These are phyloP conservation scores for Heliconius aoede DNA, from an alignment of 2,888 invertebrate genomes.

Conservation along the genomic window DNA sequence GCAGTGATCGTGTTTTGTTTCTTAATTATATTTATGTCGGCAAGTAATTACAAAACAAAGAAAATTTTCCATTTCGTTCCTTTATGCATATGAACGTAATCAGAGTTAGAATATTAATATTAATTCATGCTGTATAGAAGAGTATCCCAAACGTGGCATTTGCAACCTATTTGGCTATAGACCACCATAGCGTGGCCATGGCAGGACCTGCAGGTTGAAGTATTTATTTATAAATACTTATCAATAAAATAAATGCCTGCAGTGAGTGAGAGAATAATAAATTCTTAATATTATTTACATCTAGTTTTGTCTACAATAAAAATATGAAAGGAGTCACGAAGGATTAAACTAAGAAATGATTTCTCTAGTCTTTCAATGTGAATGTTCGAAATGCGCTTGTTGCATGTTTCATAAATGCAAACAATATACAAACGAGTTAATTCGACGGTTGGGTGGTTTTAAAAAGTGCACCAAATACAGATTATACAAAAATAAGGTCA, in stretches of 20 bases:
- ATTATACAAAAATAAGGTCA: neutral
- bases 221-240: neutral
- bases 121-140: neutral
- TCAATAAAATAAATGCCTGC: neutral
- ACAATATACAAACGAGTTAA: conserved; percentile 80
- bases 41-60: conserved; percentile 44
- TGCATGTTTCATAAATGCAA: conserved; percentile 71
- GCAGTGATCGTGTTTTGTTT: conserved; percentile 43
- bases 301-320: neutral
- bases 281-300: neutral
- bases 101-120: conserved; percentile 10
- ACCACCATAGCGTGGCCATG: neutral
- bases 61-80: conserved; percentile 38
- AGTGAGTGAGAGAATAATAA: too few relatives aligned
- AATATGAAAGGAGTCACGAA: neutral
- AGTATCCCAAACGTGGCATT: neutral
- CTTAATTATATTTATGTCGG: conserved; percentile 45
- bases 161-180: neutral
- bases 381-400: conserved; percentile 54
- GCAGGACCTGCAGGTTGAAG: neutral
- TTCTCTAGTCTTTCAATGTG: too few relatives aligned
- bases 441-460: conserved; percentile 67
- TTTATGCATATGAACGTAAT: conserved; percentile 23
- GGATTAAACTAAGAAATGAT: neutral
- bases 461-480: neutral